phyloP scores from a whole-genome alignment of 2,797 vertebrate genomes.

The Centropyge bicolor region DNA sequence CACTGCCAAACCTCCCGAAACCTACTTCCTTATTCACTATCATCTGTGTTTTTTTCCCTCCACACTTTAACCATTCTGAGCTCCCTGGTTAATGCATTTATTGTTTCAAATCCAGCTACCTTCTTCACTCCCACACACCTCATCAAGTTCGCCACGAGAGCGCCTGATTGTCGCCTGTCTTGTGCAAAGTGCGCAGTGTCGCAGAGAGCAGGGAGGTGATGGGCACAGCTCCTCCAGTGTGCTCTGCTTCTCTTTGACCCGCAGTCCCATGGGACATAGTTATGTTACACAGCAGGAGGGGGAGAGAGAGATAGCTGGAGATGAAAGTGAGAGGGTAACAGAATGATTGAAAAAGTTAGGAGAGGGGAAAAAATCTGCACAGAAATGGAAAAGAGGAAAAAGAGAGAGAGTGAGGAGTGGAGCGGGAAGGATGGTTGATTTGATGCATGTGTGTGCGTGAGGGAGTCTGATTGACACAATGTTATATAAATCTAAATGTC shows the following conservation, averaged over 20 bases:
- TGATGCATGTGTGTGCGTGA: conserved; percentile 19
- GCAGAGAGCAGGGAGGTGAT: conserved; percentile 31
- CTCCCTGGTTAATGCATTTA: conserved; percentile 20
- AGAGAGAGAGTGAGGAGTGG: neutral
- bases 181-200: conserved; percentile 52
- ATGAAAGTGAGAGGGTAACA: conserved; percentile 57
- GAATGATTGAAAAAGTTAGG: conserved; percentile 49
- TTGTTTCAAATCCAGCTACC: conserved; percentile 43
- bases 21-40: conserved; percentile 43
- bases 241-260: conserved; percentile 56
- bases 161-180: conserved; percentile 35
- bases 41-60: neutral
- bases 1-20: conserved; percentile 53
- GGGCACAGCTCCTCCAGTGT: conserved; percentile 15
- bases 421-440: conserved; percentile 6
- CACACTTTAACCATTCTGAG: neutral
- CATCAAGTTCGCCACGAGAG: conserved; percentile 8
- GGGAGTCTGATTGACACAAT: conserved; percentile 22
- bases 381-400: conserved; percentile 31
- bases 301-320: conserved; percentile 45
- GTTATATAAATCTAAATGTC: neutral
- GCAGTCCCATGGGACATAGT: conserved; percentile 55
- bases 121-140: conserved; percentile 34
- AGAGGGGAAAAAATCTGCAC: conserved; percentile 29
- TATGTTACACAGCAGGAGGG: conserved; percentile 59